Conservation (phyloP, 2,888 invertebrate species). For the Diloba caeruleocephala region DNA sequence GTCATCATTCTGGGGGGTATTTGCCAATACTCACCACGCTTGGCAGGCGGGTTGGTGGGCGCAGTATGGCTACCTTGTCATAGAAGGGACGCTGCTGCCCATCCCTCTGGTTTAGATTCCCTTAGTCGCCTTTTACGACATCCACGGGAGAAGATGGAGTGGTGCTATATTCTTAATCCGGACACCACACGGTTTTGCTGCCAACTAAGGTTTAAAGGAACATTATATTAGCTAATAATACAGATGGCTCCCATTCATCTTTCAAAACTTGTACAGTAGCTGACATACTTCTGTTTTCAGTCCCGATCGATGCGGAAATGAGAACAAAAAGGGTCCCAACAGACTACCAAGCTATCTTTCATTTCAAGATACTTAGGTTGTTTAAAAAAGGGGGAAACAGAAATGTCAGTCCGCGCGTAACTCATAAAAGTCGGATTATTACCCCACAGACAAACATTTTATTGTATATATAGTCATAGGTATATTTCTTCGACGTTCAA, state of each 20-base stretch:
- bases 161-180: no score
- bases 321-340: constrained; percentile 24
- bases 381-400: constrained; percentile 25
- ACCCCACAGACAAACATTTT: constrained; percentile 28
- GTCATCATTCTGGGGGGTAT: no score
- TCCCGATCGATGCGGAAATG: constrained; percentile 31
- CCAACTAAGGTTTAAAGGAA: no score
- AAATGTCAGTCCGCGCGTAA: constrained; percentile 11
- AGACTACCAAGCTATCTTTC: constrained; percentile 27
- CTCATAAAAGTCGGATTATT: constrained; percentile 51
- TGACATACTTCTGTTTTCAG: constrained; percentile 16
- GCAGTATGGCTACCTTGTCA: no score
- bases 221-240: neutral
- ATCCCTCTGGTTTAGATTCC: no score
- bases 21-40: no score
- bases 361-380: constrained; percentile 20
- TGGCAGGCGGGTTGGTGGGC: no score
- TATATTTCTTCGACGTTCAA: constrained; percentile 1
- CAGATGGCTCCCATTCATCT: constrained; percentile 8
- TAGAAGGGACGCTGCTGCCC: no score
- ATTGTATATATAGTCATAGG: constrained; percentile 1
- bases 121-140: no score
- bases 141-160: no score
- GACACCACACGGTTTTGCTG: no score
- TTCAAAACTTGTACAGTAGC: constrained; percentile 17